Conservation (phyloP, 2,797 vertebrate genomes). For the Corythornis leucogaster region DNA sequence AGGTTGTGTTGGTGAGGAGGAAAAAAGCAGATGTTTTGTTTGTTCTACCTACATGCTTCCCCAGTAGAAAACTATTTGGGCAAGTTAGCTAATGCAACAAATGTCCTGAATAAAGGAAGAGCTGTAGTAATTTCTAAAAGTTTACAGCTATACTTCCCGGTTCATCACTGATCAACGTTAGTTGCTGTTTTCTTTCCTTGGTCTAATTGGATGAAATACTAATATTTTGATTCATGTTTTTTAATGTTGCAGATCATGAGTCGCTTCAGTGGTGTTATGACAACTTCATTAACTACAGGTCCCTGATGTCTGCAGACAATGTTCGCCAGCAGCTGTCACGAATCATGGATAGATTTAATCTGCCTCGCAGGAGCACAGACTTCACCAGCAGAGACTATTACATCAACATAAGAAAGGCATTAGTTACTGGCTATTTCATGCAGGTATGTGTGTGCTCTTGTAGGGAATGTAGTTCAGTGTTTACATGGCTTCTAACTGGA, state of each 20-base stretch:
- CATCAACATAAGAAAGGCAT: constrained; percentile 94
- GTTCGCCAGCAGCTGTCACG: constrained; percentile 97
- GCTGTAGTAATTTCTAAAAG: neutral
- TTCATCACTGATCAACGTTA: constrained; percentile 41
- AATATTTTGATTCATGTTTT: constrained; percentile 70
- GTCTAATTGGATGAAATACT: constrained; percentile 63
- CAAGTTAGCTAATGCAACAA: neutral
- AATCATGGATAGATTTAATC: constrained; percentile 98
- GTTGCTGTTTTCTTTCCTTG: constrained; percentile 22
- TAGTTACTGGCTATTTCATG: constrained; percentile 98
- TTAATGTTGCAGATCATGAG: constrained; percentile 91
- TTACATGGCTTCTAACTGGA: neutral
- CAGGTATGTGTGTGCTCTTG: constrained; percentile 82
- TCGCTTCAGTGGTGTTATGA: constrained; percentile 99
- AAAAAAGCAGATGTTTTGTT: neutral
- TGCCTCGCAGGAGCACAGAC: constrained; percentile 94
- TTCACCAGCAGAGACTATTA: constrained; percentile 97
- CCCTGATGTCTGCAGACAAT: constrained; percentile 99
- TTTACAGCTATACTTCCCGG: neutral
- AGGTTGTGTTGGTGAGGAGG: neutral
- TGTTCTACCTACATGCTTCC: neutral
- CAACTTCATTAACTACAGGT: constrained; percentile 99
- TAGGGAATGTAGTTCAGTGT: neutral
- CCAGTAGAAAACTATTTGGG: neutral
- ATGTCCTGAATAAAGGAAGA: neutral